Conservation (phyloP, 2,113 vertebrate genomes). For the Otocyon megalotis region DNA sequence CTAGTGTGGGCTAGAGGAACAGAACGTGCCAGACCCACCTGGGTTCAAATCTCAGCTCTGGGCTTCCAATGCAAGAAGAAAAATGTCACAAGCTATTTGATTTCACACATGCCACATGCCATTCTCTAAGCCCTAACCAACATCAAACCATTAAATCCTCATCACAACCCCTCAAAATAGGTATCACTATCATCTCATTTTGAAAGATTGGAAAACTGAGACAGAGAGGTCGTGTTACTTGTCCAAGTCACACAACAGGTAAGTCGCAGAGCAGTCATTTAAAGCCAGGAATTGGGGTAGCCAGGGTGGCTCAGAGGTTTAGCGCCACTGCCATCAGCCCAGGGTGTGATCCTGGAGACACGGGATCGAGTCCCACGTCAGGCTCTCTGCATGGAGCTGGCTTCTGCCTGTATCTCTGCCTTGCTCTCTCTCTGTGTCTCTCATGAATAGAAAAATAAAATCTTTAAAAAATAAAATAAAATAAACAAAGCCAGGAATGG, state of each 20-base stretch:
- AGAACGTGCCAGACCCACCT: not conserved
- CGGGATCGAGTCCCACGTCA: too few relatives aligned
- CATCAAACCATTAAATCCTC: not conserved
- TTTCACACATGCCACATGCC: not conserved
- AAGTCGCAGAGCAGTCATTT: not conserved
- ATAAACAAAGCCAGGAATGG: too few relatives aligned
- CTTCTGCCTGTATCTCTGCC: too few relatives aligned
- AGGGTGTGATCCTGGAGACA: too few relatives aligned
- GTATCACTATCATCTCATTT: not conserved
- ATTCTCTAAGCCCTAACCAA: not conserved
- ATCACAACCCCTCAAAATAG: not conserved
- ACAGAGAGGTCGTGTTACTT: not conserved
- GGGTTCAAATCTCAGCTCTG: not conserved
- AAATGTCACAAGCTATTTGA: not conserved
- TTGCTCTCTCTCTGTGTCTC: too few relatives aligned
- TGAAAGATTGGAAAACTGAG: constrained; percentile 16
- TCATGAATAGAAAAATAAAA: too few relatives aligned
- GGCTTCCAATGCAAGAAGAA: not conserved
- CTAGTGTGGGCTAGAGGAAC: not conserved
- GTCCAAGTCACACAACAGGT: not conserved
- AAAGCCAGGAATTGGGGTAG: not conserved
- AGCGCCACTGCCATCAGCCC: too few relatives aligned
- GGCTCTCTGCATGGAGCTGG: too few relatives aligned
- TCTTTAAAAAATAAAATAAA: too few relatives aligned
- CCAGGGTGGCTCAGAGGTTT: too few relatives aligned